A percentile compares a stretch with the other conserved stretches of the same genome.
Conservation (phyloP, 2,113 vertebrate genomes). For the Oxyruncus cristatus region DNA sequence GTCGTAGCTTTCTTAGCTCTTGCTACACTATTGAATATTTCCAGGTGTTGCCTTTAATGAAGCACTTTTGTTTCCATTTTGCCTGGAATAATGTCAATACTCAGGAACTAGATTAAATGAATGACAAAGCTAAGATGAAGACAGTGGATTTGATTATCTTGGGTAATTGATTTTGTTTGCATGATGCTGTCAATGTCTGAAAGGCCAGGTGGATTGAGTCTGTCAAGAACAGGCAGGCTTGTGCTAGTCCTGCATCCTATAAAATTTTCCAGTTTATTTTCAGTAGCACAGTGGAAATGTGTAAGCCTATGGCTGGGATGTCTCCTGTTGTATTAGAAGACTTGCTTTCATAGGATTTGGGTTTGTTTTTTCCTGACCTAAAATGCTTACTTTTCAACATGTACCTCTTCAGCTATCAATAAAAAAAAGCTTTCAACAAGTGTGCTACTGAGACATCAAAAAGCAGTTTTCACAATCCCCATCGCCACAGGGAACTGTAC, state of each 20-base stretch:
- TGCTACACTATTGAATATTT: not conserved
- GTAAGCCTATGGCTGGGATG: not conserved
- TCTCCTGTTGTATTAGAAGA: not conserved
- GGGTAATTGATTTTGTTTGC: not conserved
- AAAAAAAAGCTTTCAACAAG: not conserved
- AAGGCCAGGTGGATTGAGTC: not conserved
- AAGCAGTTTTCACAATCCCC: not conserved
- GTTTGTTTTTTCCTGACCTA: not conserved
- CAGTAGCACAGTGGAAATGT: not conserved
- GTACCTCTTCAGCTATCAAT: not conserved
- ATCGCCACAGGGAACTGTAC: not conserved
- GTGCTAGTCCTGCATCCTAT: not conserved
- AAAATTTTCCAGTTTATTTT: not conserved
- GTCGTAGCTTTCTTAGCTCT: not conserved
- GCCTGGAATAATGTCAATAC: not conserved
- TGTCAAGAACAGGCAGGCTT: not conserved
- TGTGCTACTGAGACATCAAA: not conserved
- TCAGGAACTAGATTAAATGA: slow-evolving; percentile 6
- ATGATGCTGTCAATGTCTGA: not conserved
- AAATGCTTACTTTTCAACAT: not conserved
- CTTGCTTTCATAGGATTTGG: not conserved
- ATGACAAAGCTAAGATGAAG: not conserved
- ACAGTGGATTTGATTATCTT: not conserved
- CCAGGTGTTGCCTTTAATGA: slow-evolving; percentile 23
- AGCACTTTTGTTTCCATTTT: slow-evolving; percentile 5